Evolutionary conservation across 1,140 invertebrate species (phyloP), one percentile per base, ranked within the genome.

Genomic region (Temnothorax curvispinosus): DNA sequence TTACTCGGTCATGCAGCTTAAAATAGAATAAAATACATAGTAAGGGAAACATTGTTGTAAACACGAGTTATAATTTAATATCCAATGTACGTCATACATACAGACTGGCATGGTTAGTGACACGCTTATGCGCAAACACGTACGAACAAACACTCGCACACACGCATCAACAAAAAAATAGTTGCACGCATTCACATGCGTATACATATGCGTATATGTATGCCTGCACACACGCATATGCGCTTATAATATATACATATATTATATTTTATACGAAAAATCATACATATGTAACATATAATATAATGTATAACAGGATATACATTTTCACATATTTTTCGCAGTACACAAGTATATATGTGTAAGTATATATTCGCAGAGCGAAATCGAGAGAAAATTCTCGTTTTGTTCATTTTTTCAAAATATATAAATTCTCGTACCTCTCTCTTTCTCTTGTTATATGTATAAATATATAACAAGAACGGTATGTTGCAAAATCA

Each of bases 21-120:
- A 80, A 58, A 64, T 35, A 15, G 18, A 64, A n/a, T 18, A 41
- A 3, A 67, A 38, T 38, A 32, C 11, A 52, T 7, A 2, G 18
- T 58, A 7, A 52, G n/a, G 65, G 18, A 58, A 6, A 72, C 32
- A 21, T 84, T 88, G 50, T 88, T 92, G 89, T 86, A 92, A 94
- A 94, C 87, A 91, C 82, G 88, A 91, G 65, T 91, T 86, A 89
- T 92, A 90, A 88, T 93, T 94, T 93, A 93, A 93, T 94, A 89
- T 91, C 90, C 90, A 90, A 90, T 86, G 27, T 87, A 88, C 62
- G 69, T 80, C 67, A 92, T 90, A 92, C 90, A 91, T 85, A 92
- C 91, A 92, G 90, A 92, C 88, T 91, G 90, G 93, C 93, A 94
- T 90, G 92, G 87, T 90, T 91, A 92, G 65, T 84, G 85, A 92